Conservation (phyloP, 2,888 invertebrate species). For the Temnothorax ravouxi region DNA sequence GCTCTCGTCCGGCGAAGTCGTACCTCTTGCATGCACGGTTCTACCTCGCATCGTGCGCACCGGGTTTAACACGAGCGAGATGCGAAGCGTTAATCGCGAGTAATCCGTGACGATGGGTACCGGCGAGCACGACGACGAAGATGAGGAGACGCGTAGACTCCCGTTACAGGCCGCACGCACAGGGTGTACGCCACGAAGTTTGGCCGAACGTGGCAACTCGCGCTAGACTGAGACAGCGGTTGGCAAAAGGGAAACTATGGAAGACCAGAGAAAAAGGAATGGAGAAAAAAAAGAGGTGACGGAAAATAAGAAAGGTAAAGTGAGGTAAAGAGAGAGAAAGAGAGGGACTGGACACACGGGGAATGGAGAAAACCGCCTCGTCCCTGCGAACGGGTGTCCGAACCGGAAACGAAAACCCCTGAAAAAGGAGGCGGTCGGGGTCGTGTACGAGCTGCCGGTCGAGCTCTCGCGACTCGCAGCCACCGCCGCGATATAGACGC, state of each 20-base stretch:
- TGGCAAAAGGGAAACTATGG: constrained; percentile 65
- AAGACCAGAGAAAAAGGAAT: constrained; percentile 68
- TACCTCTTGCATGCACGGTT: constrained; percentile 26
- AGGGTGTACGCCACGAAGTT: constrained; percentile 30
- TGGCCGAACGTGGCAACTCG: constrained; percentile 72
- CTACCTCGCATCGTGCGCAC: constrained; percentile 35
- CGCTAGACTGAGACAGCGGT: constrained; percentile 71
- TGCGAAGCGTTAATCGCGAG: neutral
- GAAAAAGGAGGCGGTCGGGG: constrained; percentile 73
- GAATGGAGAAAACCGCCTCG: constrained; percentile 66
- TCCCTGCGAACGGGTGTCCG: constrained; percentile 64
- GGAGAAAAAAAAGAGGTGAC: constrained; percentile 63
- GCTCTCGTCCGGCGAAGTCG: constrained; percentile 32
- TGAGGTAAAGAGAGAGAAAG: constrained; percentile 42
- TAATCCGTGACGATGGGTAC: constrained; percentile 2
- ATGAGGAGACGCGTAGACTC: constrained; percentile 38
- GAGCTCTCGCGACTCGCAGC: constrained; percentile 80
- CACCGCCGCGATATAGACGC: constrained; percentile 81
- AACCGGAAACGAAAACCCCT: constrained; percentile 72
- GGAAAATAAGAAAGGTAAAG: constrained; percentile 47
- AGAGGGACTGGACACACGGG: constrained; percentile 46
- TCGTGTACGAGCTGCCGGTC: constrained; percentile 75
- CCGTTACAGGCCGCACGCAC: constrained; percentile 36
- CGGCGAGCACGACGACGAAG: constrained; percentile 55
- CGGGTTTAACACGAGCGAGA: constrained; percentile 24